Percentiles rank a stretch among this genome's conserved stretches.
phyloP scores from a whole-genome alignment of 2,888 invertebrate genomes.

The Gymnosoma rotundatum region DNA sequence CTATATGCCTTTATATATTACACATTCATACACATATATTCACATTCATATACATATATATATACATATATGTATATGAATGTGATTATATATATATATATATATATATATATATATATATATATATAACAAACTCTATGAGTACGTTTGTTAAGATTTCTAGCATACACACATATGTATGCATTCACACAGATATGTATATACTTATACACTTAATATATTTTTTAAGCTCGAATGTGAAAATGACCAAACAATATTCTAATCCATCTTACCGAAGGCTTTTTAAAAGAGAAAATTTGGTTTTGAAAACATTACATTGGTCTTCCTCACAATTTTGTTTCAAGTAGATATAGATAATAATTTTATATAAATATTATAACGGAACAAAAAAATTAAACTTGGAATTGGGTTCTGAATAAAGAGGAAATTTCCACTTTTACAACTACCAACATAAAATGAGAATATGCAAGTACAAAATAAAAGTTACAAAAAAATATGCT shows the following conservation, averaged over 20 bases:
- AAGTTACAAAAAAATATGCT: not conserved
- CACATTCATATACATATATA: too few relatives aligned
- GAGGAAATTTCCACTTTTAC: constrained; percentile 45
- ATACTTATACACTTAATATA: not conserved
- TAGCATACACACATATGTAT: not conserved
- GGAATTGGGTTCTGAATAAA: constrained; percentile 18
- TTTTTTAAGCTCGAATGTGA: too few relatives aligned
- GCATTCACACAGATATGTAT: not conserved
- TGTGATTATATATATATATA: not conserved
- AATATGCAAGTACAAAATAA: not conserved
- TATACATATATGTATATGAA: not conserved
- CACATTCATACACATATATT: too few relatives aligned
- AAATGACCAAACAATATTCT: too few relatives aligned
- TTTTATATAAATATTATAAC: not conserved
- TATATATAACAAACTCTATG: too few relatives aligned
- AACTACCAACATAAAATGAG: constrained; percentile 24
- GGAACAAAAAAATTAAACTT: constrained; percentile 15
- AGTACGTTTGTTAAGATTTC: not conserved
- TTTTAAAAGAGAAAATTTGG: too few relatives aligned
- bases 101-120: not conserved
- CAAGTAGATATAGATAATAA: not conserved
- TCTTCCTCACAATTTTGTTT: too few relatives aligned
- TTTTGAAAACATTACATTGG: too few relatives aligned
- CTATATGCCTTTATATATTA: constrained; percentile 21
- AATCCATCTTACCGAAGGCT: too few relatives aligned